Base-by-base conservation (phyloP, 2,113 vertebrate species). In the Engraulis encrasicolus region DNA sequence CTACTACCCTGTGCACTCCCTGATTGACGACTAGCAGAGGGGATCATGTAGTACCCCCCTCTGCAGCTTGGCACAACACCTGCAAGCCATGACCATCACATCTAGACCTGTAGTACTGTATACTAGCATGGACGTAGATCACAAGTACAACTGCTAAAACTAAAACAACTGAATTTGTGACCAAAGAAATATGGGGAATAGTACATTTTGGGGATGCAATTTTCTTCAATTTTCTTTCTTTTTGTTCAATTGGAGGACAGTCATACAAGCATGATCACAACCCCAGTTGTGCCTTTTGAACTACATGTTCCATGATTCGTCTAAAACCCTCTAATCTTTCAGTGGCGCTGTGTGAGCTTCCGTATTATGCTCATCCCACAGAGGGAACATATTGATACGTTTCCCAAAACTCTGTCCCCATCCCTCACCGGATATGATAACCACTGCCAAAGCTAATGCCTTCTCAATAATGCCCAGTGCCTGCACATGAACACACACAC, bases 31-130 rank as follows among this genome's bases (percentile, higher is more conserved):
- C n/a, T 45, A 45, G 40, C 40, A 9, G 50, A 50, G 79, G 71
- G 82, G 85, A 48, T 79, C 82, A 84, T 79, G 79, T 81, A 45
- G 9, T 45, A 45, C 40, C 9, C n/a, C n/a, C n/a, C n/a, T n/a
- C n/a, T n/a, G n/a, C n/a, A n/a, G n/a, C n/a, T n/a, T n/a, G n/a
- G n/a, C n/a, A n/a, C n/a, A n/a, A n/a, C n/a, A n/a, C n/a, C n/a
- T n/a, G n/a, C n/a, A n/a, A n/a, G 40, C 40, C 40, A 45, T 45
- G 40, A 5, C 40, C 4, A 5, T 45, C 9, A 45, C 40, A 45
- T 3, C 3, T 45, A 45, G 40, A 45, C 3, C 40, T 45, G 40
- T 45, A 9, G 9, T 45, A 45, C 40, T 74, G 14, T 31, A n/a
- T n/a, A n/a, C n/a, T n/a, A n/a, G n/a, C n/a, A n/a, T n/a, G n/a